phyloP scores from a whole-genome alignment of 64 coral and sea anemone genomes.

The Stichodactyla helianthus region DNA sequence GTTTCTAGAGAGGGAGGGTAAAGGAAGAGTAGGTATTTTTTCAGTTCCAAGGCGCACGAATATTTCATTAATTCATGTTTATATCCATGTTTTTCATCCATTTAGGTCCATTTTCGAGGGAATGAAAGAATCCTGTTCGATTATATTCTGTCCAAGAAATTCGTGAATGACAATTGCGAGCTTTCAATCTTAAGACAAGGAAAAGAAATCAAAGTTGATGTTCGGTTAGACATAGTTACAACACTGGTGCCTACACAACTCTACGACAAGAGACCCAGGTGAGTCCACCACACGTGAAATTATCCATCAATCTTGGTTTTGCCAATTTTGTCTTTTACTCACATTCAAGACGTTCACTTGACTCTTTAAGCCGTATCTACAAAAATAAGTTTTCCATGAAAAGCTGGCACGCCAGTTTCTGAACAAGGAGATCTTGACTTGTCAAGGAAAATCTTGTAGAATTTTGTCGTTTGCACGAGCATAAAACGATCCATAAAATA shows the following conservation, averaged over 20 bases:
- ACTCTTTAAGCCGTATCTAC: too few relatives aligned
- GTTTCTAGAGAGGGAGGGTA: too few relatives aligned
- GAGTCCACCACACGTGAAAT: background rate
- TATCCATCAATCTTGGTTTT: too few relatives aligned
- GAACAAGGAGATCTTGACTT: too few relatives aligned
- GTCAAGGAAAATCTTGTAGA: too few relatives aligned
- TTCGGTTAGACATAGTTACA: slow-evolving; percentile 67
- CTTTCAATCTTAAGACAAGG: slow-evolving; percentile 76
- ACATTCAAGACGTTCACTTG: too few relatives aligned
- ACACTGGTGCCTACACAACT: slow-evolving; percentile 82
- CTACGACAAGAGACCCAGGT: slow-evolving; percentile 92
- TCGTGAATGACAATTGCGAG: slow-evolving; percentile 57
- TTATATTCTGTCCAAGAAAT: slow-evolving; percentile 79
- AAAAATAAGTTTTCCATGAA: too few relatives aligned
- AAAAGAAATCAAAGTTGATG: slow-evolving; percentile 59
- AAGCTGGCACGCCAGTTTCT: too few relatives aligned
- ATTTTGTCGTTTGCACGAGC: too few relatives aligned
- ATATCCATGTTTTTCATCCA: background rate
- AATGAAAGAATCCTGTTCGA: slow-evolving; percentile 91
- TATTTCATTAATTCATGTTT: background rate
- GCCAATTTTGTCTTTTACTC: too few relatives aligned
- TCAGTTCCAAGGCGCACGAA: background rate
- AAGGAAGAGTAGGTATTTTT: too few relatives aligned
- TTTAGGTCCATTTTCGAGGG: slow-evolving; percentile 86
- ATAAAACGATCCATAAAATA: too few relatives aligned